Evolutionary conservation across 1,140 invertebrate genomes (phyloP).

Genomic region (Pseudachorutes palmiensis): DNA sequence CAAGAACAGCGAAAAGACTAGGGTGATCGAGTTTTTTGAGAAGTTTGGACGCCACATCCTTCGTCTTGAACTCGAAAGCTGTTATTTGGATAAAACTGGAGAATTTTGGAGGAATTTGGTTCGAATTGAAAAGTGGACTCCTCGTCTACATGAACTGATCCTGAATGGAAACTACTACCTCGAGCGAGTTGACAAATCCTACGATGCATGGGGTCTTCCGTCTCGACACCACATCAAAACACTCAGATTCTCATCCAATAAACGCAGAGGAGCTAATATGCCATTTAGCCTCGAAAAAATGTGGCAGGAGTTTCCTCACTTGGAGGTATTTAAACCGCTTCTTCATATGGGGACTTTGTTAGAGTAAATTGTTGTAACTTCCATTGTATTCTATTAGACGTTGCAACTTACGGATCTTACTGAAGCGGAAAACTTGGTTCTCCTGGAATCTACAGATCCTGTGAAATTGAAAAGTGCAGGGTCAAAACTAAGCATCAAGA

Average conservation of each 20-base stretch:
- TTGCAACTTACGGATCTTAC: not conserved
- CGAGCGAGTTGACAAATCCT: not conserved
- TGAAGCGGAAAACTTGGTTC: not conserved
- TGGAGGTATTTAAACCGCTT: not conserved
- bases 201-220: not conserved
- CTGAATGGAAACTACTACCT: not conserved
- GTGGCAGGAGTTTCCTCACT: not conserved
- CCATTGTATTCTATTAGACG: not conserved
- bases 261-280: not conserved
- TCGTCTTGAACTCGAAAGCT: not conserved
- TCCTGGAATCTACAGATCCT: not conserved
- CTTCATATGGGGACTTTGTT: not conserved
- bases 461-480: not conserved
- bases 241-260: not conserved
- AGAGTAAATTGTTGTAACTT: not conserved
- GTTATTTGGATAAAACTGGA: not conserved
- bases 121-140: not conserved
- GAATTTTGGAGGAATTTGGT: not conserved
- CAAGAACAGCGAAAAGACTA: not conserved
- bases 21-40: not conserved
- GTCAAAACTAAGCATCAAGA: not conserved
- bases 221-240: not conserved
- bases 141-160: not conserved
- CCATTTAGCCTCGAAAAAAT: not conserved
- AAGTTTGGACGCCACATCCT: not conserved